Evolutionary conservation across 2,797 vertebrate species (phyloP), one percentile per base, ranked within the genome.

Genomic region (Neosalanx taihuensis): DNA sequence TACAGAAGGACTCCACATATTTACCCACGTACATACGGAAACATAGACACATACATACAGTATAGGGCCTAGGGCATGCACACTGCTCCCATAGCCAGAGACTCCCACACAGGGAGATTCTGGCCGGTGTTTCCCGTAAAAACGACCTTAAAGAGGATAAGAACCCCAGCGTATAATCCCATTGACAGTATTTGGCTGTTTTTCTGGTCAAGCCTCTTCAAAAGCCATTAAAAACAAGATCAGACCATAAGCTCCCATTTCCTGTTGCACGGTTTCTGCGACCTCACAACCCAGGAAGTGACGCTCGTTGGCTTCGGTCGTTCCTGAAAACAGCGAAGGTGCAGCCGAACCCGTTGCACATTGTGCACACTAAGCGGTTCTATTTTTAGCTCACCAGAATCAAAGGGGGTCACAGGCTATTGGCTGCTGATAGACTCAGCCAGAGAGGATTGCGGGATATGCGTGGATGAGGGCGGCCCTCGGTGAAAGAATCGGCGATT

Each of bases 331-430:
- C 2, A 41, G 5, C 18, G n/a, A 17, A 60, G 13, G 23, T n/a
- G n/a, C 18, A 3, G 6, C 2, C 18, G 3, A 12, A 33, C 33
- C 58, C 33, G 7, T 33, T 3, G 56, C 3, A 12, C 33, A 46
- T 37, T 51, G 75, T 75, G 81, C 73, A 58, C 70, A 74, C 72
- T 67, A 73, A 72, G 68, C 74, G 41, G 31, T 0, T 12, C 71
- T 85, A 85, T 86, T 85, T 46, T 85, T 78, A 53, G 72, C 66
- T 74, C 69, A 59, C 64, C 1, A 69, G 68, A 82, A 78, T 83
- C 76, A 81, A 72, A 69, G 76, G 67, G 30, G 71, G 68, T 79
- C 78, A 80, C 31, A 3, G 74, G 72, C 58, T 69, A 64, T 23
- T 72, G 74, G 74, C 78, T 46, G 37, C 35, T 9, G 67, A 70